Conservation (phyloP, 2,113 vertebrate species). For the Lepus europaeus region DNA sequence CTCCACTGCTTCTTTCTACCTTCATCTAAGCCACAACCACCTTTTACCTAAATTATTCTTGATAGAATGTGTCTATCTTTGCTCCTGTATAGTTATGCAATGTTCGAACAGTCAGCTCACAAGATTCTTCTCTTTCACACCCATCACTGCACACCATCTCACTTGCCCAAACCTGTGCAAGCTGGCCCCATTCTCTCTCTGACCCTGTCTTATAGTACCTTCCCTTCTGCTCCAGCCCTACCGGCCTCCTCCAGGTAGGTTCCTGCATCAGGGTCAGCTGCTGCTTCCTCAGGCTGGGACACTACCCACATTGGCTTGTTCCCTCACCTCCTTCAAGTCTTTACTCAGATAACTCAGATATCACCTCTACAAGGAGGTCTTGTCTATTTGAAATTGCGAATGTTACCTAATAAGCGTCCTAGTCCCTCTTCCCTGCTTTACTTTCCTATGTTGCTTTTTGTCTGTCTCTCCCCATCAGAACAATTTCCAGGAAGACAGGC, state of each 20-base stretch:
- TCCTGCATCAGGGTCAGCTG: not conserved
- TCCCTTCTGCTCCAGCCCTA: not conserved
- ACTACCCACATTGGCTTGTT: not conserved
- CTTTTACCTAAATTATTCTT: not conserved
- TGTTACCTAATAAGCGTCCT: slow-evolving; percentile 19
- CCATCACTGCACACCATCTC: not conserved
- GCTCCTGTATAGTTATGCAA: not conserved
- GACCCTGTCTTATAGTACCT: not conserved
- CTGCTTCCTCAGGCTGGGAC: not conserved
- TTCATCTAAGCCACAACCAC: not conserved
- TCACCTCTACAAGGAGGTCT: slow-evolving; percentile 50
- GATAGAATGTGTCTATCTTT: not conserved
- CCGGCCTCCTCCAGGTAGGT: not conserved
- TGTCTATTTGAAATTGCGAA: slow-evolving; percentile 42
- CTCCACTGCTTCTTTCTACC: slow-evolving; percentile 23
- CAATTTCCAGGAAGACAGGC: slow-evolving; percentile 59
- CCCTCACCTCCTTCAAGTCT: slow-evolving; percentile 18
- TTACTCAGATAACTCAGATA: not conserved
- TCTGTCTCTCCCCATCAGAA: slow-evolving; percentile 56
- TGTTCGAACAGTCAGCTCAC: not conserved
- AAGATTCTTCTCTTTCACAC: not conserved
- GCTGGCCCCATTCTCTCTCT: not conserved
- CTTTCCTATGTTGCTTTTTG: slow-evolving; percentile 48
- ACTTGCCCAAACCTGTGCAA: not conserved
- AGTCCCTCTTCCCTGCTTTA: slow-evolving; percentile 20